Conservation (phyloP, 2,888 invertebrate genomes). For the Cephus nigrinus region DNA sequence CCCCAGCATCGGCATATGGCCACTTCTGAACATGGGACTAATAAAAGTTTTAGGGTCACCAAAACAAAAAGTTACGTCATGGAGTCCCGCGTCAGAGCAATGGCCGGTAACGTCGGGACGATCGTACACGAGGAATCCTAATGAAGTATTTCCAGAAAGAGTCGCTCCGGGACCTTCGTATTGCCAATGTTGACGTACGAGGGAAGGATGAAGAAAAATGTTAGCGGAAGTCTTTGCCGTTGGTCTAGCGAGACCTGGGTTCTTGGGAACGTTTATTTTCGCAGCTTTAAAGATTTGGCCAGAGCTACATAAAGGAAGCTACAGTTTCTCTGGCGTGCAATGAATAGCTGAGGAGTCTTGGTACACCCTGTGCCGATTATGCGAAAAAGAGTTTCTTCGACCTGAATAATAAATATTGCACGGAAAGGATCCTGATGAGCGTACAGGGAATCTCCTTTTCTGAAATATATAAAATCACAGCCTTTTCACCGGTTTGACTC, state of each 20-base stretch:
- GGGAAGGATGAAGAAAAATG: not conserved
- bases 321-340: constrained; percentile 1
- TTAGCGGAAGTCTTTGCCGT: not conserved
- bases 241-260: not conserved
- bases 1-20: not conserved
- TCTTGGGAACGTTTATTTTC: not conserved
- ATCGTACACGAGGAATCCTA: not conserved
- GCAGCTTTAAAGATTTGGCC: not conserved
- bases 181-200: not conserved
- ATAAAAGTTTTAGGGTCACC: not conserved
- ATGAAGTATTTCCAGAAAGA: no score
- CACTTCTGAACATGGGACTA: not conserved
- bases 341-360: constrained; percentile 33
- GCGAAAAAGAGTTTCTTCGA: not conserved
- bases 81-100: no score
- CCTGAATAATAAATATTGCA: not conserved
- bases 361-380: constrained; percentile 23
- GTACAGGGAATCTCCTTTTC: no score
- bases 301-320: not conserved
- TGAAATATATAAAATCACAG: no score
- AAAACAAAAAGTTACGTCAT: no score
- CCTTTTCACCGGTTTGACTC: not conserved
- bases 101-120: not conserved
- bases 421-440: not conserved
- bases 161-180: not conserved